These are phyloP conservation scores for Miniopterus natalensis DNA, from an alignment of 2,113 vertebrate species.

Conservation along the genomic window DNA sequence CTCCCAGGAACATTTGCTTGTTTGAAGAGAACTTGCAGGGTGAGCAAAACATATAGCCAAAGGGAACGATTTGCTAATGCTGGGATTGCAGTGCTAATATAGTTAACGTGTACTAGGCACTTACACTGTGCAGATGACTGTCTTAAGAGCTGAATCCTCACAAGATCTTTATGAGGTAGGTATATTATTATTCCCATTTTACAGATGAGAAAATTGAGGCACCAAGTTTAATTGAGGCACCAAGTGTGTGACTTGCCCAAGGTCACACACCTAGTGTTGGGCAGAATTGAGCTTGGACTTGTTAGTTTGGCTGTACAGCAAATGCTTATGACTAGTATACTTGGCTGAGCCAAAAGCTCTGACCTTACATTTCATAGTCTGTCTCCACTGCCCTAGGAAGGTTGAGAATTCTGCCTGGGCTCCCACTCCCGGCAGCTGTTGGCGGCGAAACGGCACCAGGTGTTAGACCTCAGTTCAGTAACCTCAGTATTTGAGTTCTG, in stretches of 20 bases:
- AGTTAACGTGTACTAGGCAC: neutral
- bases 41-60: neutral
- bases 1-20: neutral
- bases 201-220: neutral
- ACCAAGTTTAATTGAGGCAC: neutral
- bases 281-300: neutral
- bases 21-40: constrained; percentile 6
- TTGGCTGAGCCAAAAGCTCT: neutral
- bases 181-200: neutral
- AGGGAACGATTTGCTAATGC: neutral
- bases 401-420: neutral
- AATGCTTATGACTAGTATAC: neutral
- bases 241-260: neutral
- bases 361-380: neutral
- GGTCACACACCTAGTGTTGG: neutral
- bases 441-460: neutral
- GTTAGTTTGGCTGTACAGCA: neutral
- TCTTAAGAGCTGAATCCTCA: neutral
- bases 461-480: neutral
- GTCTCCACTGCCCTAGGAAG: neutral
- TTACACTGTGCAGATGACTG: neutral
- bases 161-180: neutral
- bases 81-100: neutral
- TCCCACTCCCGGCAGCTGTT: neutral
- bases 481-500: neutral